A percentile compares a stretch with the other conserved stretches of the same genome.
Conservation (phyloP, 2,797 vertebrate species). For the Falco biarmicus region DNA sequence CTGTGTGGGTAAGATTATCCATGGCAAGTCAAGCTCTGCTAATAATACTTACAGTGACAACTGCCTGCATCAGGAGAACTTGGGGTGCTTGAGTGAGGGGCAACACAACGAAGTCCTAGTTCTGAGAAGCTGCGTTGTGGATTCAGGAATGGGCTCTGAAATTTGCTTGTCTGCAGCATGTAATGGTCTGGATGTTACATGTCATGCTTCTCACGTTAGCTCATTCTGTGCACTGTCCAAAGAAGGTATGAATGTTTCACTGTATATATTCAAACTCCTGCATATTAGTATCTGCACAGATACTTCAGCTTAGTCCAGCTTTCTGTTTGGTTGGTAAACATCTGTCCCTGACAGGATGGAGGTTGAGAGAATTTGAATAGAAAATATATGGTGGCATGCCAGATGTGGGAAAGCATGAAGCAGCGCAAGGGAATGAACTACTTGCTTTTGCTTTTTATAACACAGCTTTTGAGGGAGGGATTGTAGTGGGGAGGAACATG, state of each 20-base stretch:
- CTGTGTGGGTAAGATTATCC: neutral
- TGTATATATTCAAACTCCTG: neutral
- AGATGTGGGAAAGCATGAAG: neutral
- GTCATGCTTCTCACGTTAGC: neutral
- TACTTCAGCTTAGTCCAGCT: neutral
- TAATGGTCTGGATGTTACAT: neutral
- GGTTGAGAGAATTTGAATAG: neutral
- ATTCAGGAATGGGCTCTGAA: neutral
- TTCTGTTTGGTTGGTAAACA: conserved; percentile 27
- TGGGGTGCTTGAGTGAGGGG: neutral
- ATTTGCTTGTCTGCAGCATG: neutral
- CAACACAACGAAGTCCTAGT: rapidly evolving
- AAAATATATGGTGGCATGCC: neutral
- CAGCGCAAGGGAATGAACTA: neutral
- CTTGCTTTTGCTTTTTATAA: neutral
- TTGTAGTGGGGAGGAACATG: neutral
- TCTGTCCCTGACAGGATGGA: neutral
- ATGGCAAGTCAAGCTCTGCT: neutral
- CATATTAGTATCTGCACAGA: neutral
- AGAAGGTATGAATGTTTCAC: neutral
- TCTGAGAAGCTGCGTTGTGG: neutral
- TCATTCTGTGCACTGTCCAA: neutral
- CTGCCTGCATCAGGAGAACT: neutral
- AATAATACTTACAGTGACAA: neutral
- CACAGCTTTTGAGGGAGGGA: neutral